These are phyloP conservation scores for Delichon dasypus DNA, from an alignment of 2,797 vertebrate species.

Conservation along the genomic window DNA sequence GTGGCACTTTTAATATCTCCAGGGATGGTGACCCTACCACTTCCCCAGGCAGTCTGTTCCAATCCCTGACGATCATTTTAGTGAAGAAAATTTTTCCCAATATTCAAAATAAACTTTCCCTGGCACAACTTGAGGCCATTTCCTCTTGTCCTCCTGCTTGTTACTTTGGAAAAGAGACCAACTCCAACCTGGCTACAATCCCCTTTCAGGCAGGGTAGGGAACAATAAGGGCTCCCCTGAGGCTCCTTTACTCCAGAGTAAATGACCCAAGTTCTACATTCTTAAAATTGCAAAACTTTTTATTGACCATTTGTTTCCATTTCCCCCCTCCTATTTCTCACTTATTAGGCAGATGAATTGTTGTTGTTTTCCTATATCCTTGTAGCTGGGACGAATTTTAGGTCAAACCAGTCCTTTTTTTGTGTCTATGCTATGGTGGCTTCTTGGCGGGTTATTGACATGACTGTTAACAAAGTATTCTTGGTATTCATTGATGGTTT, in stretches of 20 bases:
- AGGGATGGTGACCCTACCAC: not conserved
- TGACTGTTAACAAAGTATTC: not conserved
- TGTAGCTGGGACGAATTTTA: not conserved
- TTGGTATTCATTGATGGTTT: not conserved
- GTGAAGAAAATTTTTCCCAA: not conserved
- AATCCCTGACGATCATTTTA: not conserved
- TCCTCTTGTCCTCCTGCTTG: not conserved
- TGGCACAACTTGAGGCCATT: not conserved
- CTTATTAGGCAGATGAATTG: not conserved
- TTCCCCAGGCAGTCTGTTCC: not conserved
- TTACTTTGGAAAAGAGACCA: not conserved
- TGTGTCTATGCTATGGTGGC: accelerated
- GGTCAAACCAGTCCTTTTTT: not conserved
- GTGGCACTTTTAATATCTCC: not conserved
- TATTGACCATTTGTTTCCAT: not conserved
- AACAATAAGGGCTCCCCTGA: not conserved
- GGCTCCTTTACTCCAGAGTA: not conserved
- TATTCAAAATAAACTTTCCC: not conserved
- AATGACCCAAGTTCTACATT: not conserved
- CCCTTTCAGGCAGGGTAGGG: not conserved
- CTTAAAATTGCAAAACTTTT: not conserved
- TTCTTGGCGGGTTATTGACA: not conserved
- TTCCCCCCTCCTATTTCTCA: not conserved
- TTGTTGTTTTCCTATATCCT: not conserved
- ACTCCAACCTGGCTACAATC: not conserved